These are phyloP conservation scores for Campoplex nolae DNA, from an alignment of 2,888 invertebrate genomes.

Conservation along the genomic window DNA sequence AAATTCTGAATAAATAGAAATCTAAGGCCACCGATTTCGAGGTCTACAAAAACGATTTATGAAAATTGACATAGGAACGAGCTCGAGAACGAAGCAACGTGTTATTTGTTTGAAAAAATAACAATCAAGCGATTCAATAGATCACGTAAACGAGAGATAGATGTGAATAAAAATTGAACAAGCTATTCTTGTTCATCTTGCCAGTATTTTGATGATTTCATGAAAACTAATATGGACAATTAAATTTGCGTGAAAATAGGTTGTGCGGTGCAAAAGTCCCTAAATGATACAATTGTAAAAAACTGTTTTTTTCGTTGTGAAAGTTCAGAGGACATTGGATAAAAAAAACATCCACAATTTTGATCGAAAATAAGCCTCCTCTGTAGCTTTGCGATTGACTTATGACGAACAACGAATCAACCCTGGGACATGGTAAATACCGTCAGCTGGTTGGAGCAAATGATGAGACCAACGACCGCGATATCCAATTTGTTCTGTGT, in stretches of 20 bases:
- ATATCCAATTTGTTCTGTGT: conserved; percentile 76
- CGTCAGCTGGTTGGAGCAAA: conserved; percentile 62
- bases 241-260: background rate
- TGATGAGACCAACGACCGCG: conserved; percentile 69
- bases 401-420: conserved; percentile 19
- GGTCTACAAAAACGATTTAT: too few species aligned
- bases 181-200: too few species aligned
- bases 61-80: too few species aligned
- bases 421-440: conserved; percentile 39
- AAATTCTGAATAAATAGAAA: background rate
- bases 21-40: too few species aligned
- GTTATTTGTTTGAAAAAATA: too few species aligned
- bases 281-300: background rate
- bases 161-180: too few species aligned
- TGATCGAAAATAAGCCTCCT: conserved; percentile 5
- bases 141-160: too few species aligned
- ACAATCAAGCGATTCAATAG: too few species aligned
- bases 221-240: background rate
- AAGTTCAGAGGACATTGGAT: background rate
- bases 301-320: background rate
- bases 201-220: too few species aligned
- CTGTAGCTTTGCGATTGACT: conserved; percentile 9
- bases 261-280: background rate
- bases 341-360: conserved; percentile 28
- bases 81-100: too few species aligned